Base-by-base conservation (phyloP, 2,797 vertebrate genomes). In the Typhlichthys subterraneus region DNA sequence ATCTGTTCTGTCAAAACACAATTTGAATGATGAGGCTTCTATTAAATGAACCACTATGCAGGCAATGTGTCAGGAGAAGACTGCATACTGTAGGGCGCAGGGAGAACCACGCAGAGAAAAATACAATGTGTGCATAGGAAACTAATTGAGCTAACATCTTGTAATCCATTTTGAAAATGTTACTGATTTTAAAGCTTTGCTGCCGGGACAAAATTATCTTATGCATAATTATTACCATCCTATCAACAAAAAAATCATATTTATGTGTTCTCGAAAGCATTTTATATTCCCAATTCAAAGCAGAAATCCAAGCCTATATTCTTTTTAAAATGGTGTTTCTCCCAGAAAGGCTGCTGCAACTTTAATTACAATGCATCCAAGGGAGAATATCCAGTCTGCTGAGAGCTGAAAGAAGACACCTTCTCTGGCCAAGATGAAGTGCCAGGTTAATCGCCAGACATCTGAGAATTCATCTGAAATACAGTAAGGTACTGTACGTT, bases 21-120 rank as follows among this genome's bases (percentile, higher is more conserved):
- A 79, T 78, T 79, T 90, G 77, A 87, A 73, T 75, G 73, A 85
- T 81, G 80, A 61, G 59, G 83, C 74, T 59, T 69, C 23, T 61
- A 12, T 13, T 58, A 84, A 76, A 81, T 77, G 68, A 64, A 73
- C 81, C 81, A 86, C 86, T 85, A 79, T 7, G 14, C 53, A 73
- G 73, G 58, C 65, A 59, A 69, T 67, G 75, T 69, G 81, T 76
- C 75, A 77, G 23, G 23, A 29, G 65, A 65, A 64, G 74, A 79
- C 74, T 76, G 54, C 61, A 77, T 80, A 61, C 57, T 59, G 67
- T 67, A 70, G 69, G 75, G 76, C 19, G 67, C 72, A 68, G 58
- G 31, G 52, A 71, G 60, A 69, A 73, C 74, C 45, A 63, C 63
- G 1, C 14, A 57, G 72, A 59, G 55, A 76, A 61, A 73, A 56